phyloP scores from a whole-genome alignment of 1,140 invertebrate species.

The Caenorhabditis remanei region DNA sequence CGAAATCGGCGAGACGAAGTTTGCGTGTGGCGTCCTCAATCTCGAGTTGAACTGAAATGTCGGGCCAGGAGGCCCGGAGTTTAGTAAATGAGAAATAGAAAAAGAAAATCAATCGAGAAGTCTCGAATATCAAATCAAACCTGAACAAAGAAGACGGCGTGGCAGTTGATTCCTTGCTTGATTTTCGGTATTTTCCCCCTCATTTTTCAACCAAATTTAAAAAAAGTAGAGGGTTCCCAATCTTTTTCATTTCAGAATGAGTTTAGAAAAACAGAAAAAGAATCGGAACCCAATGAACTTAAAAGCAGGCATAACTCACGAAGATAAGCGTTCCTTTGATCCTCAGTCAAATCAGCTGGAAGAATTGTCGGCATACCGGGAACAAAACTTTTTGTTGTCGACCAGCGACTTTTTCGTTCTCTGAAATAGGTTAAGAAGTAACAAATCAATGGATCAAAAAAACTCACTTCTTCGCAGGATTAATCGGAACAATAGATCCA shows the following conservation, averaged over 20 bases:
- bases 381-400: constrained; percentile 75
- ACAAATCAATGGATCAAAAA: background rate
- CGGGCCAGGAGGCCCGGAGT: constrained; percentile 7
- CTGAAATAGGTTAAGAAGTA: background rate
- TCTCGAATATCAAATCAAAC: background rate
- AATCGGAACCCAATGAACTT: background rate
- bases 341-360: constrained; percentile 74
- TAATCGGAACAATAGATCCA: constrained; percentile 11
- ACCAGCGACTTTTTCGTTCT: constrained; percentile 74
- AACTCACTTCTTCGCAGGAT: background rate
- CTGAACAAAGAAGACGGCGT: background rate
- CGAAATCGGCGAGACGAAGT: constrained; percentile 74
- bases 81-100: constrained; percentile 48
- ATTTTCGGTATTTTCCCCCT: too few relatives aligned
- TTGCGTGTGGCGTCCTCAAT: constrained; percentile 76
- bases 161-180: background rate
- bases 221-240: too few relatives aligned
- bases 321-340: constrained; percentile 73
- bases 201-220: too few relatives aligned
- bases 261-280: background rate
- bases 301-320: constrained; percentile 67
- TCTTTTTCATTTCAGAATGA: background rate
- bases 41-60: constrained; percentile 77
- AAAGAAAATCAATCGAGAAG: background rate
- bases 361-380: constrained; percentile 78